These are phyloP conservation scores for Chelidonichthys spinosus DNA, from an alignment of 2,797 vertebrate genomes.

Conservation along the genomic window DNA sequence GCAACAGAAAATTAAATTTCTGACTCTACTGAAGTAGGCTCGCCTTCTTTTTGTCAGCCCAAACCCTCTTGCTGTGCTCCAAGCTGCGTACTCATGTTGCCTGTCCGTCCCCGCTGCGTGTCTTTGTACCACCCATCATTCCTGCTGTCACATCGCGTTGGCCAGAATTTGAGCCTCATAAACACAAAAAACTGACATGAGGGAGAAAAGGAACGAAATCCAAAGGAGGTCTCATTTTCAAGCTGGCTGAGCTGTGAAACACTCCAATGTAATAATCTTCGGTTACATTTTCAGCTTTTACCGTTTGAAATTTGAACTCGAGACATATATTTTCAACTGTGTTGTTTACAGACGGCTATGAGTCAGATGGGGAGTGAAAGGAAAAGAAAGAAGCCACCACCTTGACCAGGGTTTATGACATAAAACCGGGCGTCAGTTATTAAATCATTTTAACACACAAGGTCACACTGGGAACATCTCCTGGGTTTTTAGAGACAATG, in stretches of 20 bases:
- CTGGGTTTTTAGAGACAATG: not conserved
- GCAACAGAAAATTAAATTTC: slow-evolving; percentile 8
- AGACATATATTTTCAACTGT: not conserved
- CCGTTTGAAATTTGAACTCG: not conserved
- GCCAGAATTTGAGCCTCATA: slow-evolving; percentile 52
- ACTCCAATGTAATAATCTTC: slow-evolving; percentile 10
- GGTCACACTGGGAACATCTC: slow-evolving; percentile 32
- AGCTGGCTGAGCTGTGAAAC: slow-evolving; percentile 23
- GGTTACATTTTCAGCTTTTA: slow-evolving; percentile 16
- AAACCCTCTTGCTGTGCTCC: slow-evolving; percentile 59
- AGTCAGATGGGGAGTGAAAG: not conserved
- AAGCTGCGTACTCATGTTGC: slow-evolving; percentile 65
- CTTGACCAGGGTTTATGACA: slow-evolving; percentile 18
- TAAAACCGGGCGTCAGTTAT: not conserved
- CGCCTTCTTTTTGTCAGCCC: not conserved
- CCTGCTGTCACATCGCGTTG: slow-evolving; percentile 65
- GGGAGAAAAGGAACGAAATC: slow-evolving; percentile 5
- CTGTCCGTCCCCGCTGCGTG: slow-evolving; percentile 57
- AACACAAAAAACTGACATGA: slow-evolving; percentile 35
- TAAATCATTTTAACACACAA: slow-evolving; percentile 41
- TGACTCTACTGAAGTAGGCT: not conserved
- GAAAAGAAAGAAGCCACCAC: not conserved
- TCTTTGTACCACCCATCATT: slow-evolving; percentile 65
- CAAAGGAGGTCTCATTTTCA: slow-evolving; percentile 23
- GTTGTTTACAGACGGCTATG: slow-evolving; percentile 6